Conservation (phyloP, 1,140 invertebrate genomes). For the Antheraea pernyi region DNA sequence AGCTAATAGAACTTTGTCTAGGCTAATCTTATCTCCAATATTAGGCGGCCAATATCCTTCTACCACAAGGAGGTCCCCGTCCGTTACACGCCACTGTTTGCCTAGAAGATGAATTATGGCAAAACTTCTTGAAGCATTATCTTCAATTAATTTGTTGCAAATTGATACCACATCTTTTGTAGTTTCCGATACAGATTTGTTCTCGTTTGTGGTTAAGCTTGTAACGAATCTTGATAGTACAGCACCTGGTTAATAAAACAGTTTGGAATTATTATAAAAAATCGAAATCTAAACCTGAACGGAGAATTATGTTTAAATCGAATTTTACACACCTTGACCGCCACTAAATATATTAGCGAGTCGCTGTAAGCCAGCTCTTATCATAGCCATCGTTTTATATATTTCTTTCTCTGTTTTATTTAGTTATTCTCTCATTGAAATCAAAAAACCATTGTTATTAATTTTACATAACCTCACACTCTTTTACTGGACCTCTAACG, state of each 20-base stretch:
- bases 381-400: constrained; percentile 39
- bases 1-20: constrained; percentile 93
- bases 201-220: constrained; percentile 40
- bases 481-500: too few relatives aligned
- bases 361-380: constrained; percentile 57
- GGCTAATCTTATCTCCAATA: constrained; percentile 88
- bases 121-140: constrained; percentile 87
- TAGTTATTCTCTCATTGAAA: neutral
- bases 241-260: constrained; percentile 46
- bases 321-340: constrained; percentile 44
- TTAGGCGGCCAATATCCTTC: constrained; percentile 92
- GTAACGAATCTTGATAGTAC: constrained; percentile 58
- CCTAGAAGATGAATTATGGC: constrained; percentile 91
- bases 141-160: constrained; percentile 67
- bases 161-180: constrained; percentile 63
- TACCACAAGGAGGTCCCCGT: constrained; percentile 91
- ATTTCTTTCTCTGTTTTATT: constrained; percentile 37
- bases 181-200: constrained; percentile 37
- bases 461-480: neutral
- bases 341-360: constrained; percentile 47
- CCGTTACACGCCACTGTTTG: constrained; percentile 93
- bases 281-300: constrained; percentile 8
- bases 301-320: neutral
- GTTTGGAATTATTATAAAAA: constrained; percentile 12
- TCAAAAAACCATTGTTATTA: neutral